Percentiles rank a stretch among this genome's conserved stretches.
phyloP scores from a whole-genome alignment of 2,888 invertebrate species.

The Drosophila subsilvestris region DNA sequence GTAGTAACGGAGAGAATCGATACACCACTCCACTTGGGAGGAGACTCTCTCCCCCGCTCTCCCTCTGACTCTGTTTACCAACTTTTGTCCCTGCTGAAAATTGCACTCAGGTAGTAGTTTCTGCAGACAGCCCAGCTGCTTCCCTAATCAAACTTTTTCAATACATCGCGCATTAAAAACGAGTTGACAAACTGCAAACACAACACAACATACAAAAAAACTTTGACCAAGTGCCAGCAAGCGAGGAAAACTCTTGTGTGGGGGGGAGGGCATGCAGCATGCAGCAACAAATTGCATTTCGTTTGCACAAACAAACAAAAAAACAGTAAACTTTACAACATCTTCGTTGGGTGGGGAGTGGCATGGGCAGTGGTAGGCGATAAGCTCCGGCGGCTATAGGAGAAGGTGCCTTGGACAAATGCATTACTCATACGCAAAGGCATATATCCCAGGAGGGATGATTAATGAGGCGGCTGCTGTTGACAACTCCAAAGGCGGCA shows the following conservation, averaged over 20 bases:
- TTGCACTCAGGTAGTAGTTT: conserved; percentile 52
- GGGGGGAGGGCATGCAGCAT: not conserved
- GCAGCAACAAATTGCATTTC: conserved; percentile 67
- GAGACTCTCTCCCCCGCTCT: not conserved
- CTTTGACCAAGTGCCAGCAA: conserved; percentile 64
- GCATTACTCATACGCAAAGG: conserved; percentile 72
- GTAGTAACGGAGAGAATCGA: conserved; percentile 27
- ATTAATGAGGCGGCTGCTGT: conserved; percentile 67
- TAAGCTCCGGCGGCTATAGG: conserved; percentile 34
- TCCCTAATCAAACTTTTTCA: conserved; percentile 76
- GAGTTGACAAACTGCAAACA: conserved; percentile 58
- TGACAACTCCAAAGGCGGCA: conserved; percentile 53
- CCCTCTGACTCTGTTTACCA: conserved; percentile 30
- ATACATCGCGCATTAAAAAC: conserved; percentile 65
- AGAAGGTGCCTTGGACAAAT: conserved; percentile 35
- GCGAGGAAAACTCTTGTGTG: conserved; percentile 27
- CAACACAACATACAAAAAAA: conserved; percentile 40
- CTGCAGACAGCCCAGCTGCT: conserved; percentile 54
- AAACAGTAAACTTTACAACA: conserved; percentile 50
- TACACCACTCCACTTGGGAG: not conserved
- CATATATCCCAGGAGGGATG: conserved; percentile 47
- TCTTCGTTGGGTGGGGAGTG: conserved; percentile 21
- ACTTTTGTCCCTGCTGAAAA: conserved; percentile 45
- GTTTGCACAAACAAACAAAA: conserved; percentile 6
- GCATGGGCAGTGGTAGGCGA: conserved; percentile 29